Conservation (phyloP, 2,797 vertebrate species). For the Pipistrellus pygmaeus region DNA sequence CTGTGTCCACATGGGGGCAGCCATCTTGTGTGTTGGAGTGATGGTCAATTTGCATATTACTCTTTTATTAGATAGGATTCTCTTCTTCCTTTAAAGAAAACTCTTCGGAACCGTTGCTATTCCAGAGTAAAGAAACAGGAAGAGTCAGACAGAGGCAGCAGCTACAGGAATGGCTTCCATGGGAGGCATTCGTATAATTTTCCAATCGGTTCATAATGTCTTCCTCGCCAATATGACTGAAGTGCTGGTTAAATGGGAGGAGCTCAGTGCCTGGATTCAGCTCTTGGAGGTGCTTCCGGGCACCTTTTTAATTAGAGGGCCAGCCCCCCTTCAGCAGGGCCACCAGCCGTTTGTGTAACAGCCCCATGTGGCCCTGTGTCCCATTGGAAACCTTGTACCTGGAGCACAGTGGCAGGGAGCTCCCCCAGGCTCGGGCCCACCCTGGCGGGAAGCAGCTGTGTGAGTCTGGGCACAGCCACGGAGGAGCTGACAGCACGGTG, state of each 20-base stretch:
- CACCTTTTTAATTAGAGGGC: slow-evolving; percentile 56
- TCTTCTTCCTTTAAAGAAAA: slow-evolving; percentile 25
- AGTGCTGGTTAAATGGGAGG: slow-evolving; percentile 4
- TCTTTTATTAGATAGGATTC: background rate
- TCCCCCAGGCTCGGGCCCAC: background rate
- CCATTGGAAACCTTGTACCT: slow-evolving; percentile 29
- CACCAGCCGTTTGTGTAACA: slow-evolving; percentile 19
- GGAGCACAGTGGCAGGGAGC: background rate
- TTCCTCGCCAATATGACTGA: slow-evolving; percentile 53
- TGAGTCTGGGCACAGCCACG: background rate
- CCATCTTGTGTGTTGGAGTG: too few species aligned
- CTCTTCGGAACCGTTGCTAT: background rate
- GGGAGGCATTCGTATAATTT: slow-evolving; percentile 60
- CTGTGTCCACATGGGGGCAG: too few species aligned
- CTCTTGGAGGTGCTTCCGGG: background rate
- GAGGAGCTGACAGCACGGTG: background rate
- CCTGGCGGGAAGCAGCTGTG: background rate
- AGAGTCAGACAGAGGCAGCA: slow-evolving; percentile 48
- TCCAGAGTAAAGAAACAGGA: slow-evolving; percentile 66
- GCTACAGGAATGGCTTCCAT: slow-evolving; percentile 41
- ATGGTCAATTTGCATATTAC: too few species aligned
- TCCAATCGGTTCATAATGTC: slow-evolving; percentile 7
- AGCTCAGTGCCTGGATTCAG: background rate
- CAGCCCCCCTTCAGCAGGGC: background rate
- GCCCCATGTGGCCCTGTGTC: background rate